Base-by-base conservation (phyloP, 2,113 vertebrate genomes). In the Ardeotis arabs region DNA sequence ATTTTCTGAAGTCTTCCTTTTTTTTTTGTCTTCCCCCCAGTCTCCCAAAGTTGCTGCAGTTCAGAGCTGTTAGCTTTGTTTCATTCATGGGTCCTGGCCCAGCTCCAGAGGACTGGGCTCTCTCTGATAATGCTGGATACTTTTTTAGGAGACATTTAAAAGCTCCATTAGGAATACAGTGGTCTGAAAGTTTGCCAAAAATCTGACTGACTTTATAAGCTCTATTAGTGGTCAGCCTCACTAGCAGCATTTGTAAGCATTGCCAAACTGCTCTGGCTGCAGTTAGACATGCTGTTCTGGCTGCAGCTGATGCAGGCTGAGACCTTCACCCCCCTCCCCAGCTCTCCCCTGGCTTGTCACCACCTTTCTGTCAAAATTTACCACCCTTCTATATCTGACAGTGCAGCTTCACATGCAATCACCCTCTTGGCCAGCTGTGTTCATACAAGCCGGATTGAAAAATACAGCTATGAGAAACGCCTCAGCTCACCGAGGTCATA, bases 161-260 rank as follows among this genome's bases (percentile, higher is more conserved):
- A 91, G 53, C 80, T 91, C 80, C 62, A 47, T 79, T 81, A 93
- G 77, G 74, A 96, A 79, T 84, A 87, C 69, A 91, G 84, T 27
- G 80, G 87, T 87, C 89, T 96, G 94, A 95, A 89, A 70, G 23
- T 25, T 22, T 96, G 90, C 94, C 96, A 96, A 79, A 84, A 96
- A 84, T 90, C 62, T 74, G 70, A 76, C 88, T 92, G 95, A 80
- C 89, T 96, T 93, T 92, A 91, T 92, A 95, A 95, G 90, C 77
- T 87, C 77, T 95, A 55, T 84, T 93, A 93, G 96, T 53, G 89
- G 94, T 87, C 95, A 91, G 77, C 77, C 79, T 87, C 81, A 73
- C 92, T 29, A 85, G 77, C 90, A 80, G 74, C 80, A 53, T 77
- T 79, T 49, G 50, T 21, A 75, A 80, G 77, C 47, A 12, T 10